Evolutionary conservation across 2,888 invertebrate species (phyloP).

Genomic region (Lordiphosa andalusiaca): DNA sequence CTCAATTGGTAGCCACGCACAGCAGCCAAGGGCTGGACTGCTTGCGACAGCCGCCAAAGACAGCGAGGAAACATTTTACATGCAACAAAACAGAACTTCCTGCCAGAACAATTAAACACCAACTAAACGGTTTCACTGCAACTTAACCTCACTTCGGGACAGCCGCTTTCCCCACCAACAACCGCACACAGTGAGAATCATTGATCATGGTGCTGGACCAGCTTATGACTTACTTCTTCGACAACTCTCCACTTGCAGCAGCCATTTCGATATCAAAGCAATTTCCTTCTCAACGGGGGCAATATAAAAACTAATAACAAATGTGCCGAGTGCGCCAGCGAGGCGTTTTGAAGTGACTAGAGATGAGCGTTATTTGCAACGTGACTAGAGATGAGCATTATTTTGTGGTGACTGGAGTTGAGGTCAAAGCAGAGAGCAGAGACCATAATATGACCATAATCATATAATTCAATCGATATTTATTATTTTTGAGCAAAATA

Average conservation of each 20-base stretch:
- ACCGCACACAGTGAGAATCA: background rate
- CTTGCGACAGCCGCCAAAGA: conserved; percentile 24
- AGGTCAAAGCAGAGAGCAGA: no score
- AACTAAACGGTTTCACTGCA: conserved; percentile 3
- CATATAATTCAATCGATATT: no score
- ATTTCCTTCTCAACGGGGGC: conserved; percentile 5
- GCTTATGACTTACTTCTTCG: conserved; percentile 77
- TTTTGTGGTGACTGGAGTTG: no score
- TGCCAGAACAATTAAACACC: background rate
- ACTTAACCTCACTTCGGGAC: conserved; percentile 4
- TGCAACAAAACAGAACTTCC: conserved; percentile 1
- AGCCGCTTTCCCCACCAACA: no score
- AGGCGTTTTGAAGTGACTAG: no score
- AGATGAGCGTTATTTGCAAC: no score
- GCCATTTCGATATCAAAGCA: conserved; percentile 54
- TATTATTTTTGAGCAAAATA: no score
- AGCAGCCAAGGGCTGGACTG: background rate
- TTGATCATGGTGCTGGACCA: conserved; percentile 3
- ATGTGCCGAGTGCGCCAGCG: conserved; percentile 30
- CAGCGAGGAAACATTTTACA: conserved; percentile 28
- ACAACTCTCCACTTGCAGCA: conserved; percentile 73
- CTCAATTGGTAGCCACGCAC: conserved; percentile 43
- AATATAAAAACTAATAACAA: conserved; percentile 15
- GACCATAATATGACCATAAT: no score
- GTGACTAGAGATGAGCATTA: no score